phyloP scores from a whole-genome alignment of 2,113 vertebrate genomes.

The Gobio gobio region DNA sequence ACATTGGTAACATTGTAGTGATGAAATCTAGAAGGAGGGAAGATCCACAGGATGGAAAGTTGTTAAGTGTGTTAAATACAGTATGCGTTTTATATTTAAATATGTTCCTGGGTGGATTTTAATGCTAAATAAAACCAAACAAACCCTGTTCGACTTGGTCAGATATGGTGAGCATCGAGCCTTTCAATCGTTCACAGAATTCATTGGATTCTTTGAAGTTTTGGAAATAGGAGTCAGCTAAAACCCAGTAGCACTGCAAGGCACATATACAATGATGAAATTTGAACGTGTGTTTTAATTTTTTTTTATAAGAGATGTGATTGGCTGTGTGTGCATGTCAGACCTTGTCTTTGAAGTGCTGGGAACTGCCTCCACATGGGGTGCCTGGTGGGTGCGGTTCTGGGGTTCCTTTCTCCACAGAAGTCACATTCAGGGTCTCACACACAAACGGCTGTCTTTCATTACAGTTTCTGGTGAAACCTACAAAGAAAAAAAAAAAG shows the following conservation, averaged over 20 bases:
- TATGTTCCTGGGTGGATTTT: not conserved
- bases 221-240: conserved; percentile 62
- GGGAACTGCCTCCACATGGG: conserved; percentile 73
- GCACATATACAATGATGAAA: conserved; percentile 7
- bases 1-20: conserved; percentile 82
- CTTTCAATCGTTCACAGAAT: conserved; percentile 76
- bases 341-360: conserved; percentile 89
- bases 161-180: conserved; percentile 83
- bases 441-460: conserved; percentile 84
- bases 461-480: conserved; percentile 52
- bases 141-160: conserved; percentile 92
- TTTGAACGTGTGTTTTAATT: no score
- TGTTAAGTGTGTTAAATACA: no score
- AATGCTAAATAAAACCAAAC: not conserved
- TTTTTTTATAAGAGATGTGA: not conserved
- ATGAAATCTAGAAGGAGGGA: conserved; percentile 84
- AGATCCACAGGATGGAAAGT: conserved; percentile 38
- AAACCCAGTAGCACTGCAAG: conserved; percentile 85
- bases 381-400: conserved; percentile 68
- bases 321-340: not conserved
- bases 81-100: not conserved
- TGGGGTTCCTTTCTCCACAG: conserved; percentile 79
- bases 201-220: conserved; percentile 78
- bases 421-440: conserved; percentile 84
- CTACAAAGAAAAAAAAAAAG: conserved; percentile 48